Evolutionary conservation across 2,888 invertebrate genomes (phyloP).

Genomic region (Exephanes ischioxanthus): DNA sequence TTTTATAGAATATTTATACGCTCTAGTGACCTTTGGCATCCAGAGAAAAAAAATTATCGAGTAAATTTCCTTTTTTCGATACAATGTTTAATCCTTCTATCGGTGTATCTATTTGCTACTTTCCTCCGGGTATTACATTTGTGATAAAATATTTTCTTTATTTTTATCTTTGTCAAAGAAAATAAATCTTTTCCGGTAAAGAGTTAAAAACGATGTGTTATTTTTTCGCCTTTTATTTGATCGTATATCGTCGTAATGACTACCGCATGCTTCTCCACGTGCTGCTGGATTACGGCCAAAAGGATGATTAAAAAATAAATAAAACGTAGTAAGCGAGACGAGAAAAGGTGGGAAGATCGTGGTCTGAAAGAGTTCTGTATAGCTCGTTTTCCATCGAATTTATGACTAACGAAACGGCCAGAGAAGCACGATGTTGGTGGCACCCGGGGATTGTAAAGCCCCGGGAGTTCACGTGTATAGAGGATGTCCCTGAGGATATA

Average conservation of each 20-base stretch:
- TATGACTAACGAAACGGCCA: conserved; percentile 59
- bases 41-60: neutral
- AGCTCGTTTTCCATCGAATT: conserved; percentile 61
- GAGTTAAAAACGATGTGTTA: neutral
- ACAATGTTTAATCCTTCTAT: too few relatives aligned
- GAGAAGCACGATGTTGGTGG: conserved; percentile 44
- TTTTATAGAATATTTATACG: too few relatives aligned
- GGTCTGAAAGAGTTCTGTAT: conserved; percentile 16
- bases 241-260: neutral
- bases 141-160: neutral
- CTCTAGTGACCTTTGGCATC: neutral
- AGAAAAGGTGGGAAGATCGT: conserved; percentile 52
- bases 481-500: conserved; percentile 65
- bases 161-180: neutral
- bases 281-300: conserved; percentile 52
- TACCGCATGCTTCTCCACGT: conserved; percentile 40
- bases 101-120: too few relatives aligned
- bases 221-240: neutral
- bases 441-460: conserved; percentile 55
- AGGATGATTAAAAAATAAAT: conserved; percentile 52
- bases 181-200: neutral
- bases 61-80: neutral
- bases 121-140: too few relatives aligned
- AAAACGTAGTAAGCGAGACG: conserved; percentile 16
- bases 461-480: conserved; percentile 19